phyloP scores from a whole-genome alignment of 2,113 vertebrate species.

The Ahaetulla prasina region DNA sequence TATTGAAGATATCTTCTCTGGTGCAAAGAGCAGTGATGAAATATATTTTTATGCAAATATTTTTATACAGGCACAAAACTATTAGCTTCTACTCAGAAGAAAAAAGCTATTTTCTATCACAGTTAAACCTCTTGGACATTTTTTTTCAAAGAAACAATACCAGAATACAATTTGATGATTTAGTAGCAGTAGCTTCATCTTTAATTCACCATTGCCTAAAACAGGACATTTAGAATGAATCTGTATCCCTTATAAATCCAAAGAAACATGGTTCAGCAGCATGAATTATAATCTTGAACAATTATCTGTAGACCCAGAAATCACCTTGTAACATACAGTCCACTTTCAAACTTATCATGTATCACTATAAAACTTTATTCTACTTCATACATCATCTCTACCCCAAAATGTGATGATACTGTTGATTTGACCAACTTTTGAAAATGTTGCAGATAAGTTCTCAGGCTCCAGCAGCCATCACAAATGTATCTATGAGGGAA shows the following conservation, averaged over 20 bases:
- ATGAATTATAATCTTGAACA: not conserved
- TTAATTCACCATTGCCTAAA: not conserved
- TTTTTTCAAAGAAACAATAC: not conserved
- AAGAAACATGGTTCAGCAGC: not conserved
- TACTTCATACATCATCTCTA: not conserved
- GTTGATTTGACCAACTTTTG: not conserved
- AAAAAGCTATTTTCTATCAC: not conserved
- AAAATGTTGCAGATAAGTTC: not conserved
- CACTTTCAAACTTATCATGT: not conserved
- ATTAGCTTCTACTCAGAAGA: not conserved
- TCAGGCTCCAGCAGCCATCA: not conserved
- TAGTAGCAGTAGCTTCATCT: not conserved
- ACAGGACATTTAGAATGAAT: not conserved
- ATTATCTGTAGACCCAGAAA: not conserved
- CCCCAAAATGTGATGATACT: not conserved
- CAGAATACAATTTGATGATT: not conserved
- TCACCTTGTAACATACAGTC: not conserved
- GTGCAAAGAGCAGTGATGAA: not conserved
- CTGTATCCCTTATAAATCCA: not conserved
- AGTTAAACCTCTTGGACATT: not conserved
- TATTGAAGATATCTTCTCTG: not conserved
- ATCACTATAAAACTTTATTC: not conserved
- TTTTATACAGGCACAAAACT: not conserved
- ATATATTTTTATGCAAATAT: not conserved
- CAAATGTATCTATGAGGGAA: not conserved